phyloP scores from a whole-genome alignment of 2,888 invertebrate genomes.

The Miltochrista miniata region DNA sequence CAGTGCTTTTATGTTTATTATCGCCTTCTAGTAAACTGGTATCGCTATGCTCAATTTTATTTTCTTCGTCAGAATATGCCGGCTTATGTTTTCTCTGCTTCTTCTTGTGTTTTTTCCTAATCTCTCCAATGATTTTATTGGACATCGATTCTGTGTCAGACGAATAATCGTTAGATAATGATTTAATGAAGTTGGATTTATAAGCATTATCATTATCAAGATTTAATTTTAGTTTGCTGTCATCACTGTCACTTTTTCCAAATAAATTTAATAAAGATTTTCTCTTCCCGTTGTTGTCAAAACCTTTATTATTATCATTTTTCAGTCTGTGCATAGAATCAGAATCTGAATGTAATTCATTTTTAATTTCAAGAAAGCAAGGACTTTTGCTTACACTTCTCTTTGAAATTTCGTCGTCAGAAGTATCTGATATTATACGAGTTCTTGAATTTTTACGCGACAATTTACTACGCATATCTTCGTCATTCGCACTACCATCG shows the following conservation, averaged over 20 bases:
- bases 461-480: conserved; percentile 81
- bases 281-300: conserved; percentile 62
- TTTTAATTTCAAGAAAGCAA: conserved; percentile 74
- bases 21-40: conserved; percentile 48
- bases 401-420: conserved; percentile 86
- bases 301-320: conserved; percentile 48
- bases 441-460: conserved; percentile 88
- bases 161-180: conserved; percentile 68
- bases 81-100: conserved; percentile 91
- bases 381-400: conserved; percentile 75
- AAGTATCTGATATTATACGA: conserved; percentile 90
- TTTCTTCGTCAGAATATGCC: conserved; percentile 84
- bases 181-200: conserved; percentile 59
- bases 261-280: conserved; percentile 70
- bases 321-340: conserved; percentile 54
- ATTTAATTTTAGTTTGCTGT: conserved; percentile 66
- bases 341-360: conserved; percentile 82
- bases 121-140: conserved; percentile 73
- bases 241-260: conserved; percentile 77
- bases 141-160: conserved; percentile 77
- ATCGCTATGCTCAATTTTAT: conserved; percentile 66
- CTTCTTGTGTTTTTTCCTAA: conserved; percentile 92
- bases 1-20: conserved; percentile 69
- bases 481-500: conserved; percentile 77
- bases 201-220: conserved; percentile 61